Evolutionary conservation across 2,888 invertebrate genomes (phyloP).

Genomic region (Drosophila rellima): DNA sequence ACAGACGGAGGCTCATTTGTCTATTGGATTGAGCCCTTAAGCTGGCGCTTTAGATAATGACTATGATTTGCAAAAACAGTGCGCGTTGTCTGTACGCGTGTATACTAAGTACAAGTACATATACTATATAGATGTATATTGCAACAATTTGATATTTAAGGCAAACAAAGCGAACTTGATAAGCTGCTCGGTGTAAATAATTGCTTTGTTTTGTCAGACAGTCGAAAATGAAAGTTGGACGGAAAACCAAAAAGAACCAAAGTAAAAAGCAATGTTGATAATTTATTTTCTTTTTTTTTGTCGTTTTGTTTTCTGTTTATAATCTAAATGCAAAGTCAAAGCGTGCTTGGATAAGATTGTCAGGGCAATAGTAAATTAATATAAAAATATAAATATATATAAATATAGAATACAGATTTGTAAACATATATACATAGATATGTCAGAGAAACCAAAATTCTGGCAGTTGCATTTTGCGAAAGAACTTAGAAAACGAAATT

Average conservation of each 20-base stretch:
- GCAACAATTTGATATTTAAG: constrained; percentile 57
- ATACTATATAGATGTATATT: constrained; percentile 22
- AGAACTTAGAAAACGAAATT: background rate
- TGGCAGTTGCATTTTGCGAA: constrained; percentile 3
- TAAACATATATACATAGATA: constrained; percentile 3
- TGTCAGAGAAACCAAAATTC: constrained; percentile 4
- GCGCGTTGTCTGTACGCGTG: constrained; percentile 17
- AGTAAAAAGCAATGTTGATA: constrained; percentile 16
- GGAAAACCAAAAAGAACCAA: constrained; percentile 12
- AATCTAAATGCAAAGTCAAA: constrained; percentile 41
- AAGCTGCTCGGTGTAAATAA: constrained; percentile 52
- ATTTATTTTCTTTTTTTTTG: constrained; percentile 19
- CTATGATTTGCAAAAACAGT: constrained; percentile 62
- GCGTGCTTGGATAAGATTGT: constrained; percentile 63
- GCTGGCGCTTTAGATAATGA: constrained; percentile 78
- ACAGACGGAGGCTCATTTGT: constrained; percentile 60
- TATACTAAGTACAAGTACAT: constrained; percentile 29
- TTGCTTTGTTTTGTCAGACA: constrained; percentile 46
- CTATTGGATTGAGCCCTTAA: constrained; percentile 68
- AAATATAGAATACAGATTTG: constrained; percentile 12
- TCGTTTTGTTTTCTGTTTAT: constrained; percentile 5
- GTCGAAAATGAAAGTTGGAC: constrained; percentile 36
- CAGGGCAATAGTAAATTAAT: constrained; percentile 38
- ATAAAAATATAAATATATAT: constrained; percentile 7
- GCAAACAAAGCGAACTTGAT: constrained; percentile 63